Conservation (phyloP, 2,797 vertebrate genomes). For the Halcyon leucocephala region DNA sequence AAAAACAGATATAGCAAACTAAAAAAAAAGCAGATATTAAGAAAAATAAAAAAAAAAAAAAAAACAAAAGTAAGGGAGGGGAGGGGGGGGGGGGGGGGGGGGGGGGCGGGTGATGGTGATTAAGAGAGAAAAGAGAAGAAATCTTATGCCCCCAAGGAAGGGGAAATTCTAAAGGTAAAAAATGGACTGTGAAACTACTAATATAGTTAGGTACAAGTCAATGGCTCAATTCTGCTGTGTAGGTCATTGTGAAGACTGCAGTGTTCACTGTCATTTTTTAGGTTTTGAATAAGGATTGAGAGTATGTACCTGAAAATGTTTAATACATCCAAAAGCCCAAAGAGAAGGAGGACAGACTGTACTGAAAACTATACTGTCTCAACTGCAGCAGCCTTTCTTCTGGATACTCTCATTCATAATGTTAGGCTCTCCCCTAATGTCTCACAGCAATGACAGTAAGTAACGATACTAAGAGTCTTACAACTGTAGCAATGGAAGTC, state of each 20-base stretch:
- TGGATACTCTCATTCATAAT: background rate
- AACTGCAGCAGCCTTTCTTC: background rate
- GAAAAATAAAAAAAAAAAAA: no score
- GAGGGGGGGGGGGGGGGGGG: no score
- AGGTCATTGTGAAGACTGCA: background rate
- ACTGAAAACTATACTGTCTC: background rate
- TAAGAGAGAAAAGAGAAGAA: background rate
- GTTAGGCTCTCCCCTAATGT: background rate
- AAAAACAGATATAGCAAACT: no score
- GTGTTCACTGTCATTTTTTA: background rate
- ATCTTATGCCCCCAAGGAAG: background rate
- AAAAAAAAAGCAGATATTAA: no score
- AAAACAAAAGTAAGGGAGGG: no score
- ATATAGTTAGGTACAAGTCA: background rate
- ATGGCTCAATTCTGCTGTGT: background rate
- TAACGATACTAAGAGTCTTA: background rate
- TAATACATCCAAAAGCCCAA: background rate
- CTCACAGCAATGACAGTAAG: background rate
- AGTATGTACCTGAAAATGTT: background rate
- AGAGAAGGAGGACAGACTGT: background rate
- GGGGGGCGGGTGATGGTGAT: no score
- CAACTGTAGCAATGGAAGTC: background rate
- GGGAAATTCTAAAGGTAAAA: conserved; percentile 18
- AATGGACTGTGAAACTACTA: background rate
- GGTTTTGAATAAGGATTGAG: background rate